Conservation (phyloP, 2,888 invertebrate species). For the Acholoe squamosa region DNA sequence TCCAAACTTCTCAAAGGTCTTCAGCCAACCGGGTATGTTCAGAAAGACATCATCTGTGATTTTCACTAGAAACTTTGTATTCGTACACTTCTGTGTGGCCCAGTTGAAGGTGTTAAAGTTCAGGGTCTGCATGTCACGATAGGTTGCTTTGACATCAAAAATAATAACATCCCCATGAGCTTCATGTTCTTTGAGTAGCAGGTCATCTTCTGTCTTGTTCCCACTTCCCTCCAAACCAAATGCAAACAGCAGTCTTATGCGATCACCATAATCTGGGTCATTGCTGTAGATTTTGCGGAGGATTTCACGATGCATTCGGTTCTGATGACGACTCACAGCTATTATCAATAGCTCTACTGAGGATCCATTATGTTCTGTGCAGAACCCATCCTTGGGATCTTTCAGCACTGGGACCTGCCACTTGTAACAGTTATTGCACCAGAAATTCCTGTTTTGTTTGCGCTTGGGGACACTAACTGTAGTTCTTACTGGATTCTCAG, state of each 20-base stretch:
- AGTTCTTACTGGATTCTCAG: too few relatives aligned
- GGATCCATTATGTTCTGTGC: background rate
- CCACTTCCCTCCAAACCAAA: background rate
- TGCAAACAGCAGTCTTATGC: background rate
- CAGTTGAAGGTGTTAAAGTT: background rate
- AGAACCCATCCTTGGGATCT: background rate
- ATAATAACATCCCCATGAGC: background rate
- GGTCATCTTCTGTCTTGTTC: background rate
- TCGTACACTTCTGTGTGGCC: background rate
- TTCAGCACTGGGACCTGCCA: background rate
- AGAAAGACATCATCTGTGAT: background rate
- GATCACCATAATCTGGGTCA: background rate
- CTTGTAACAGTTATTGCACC: background rate
- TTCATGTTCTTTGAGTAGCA: background rate
- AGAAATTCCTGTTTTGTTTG: too few relatives aligned
- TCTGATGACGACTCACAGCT: conserved; percentile 20
- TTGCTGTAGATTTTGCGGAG: background rate
- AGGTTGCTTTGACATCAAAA: background rate
- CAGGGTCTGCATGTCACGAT: background rate
- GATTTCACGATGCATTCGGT: background rate
- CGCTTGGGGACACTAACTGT: too few relatives aligned
- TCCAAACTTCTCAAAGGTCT: background rate
- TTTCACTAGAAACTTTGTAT: background rate
- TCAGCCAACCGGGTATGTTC: background rate
- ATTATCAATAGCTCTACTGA: background rate